Evolutionary conservation across 1,140 invertebrate species (phyloP), one percentile per base, ranked within the genome.

Genomic region (Zaprionus ghesquierei): DNA sequence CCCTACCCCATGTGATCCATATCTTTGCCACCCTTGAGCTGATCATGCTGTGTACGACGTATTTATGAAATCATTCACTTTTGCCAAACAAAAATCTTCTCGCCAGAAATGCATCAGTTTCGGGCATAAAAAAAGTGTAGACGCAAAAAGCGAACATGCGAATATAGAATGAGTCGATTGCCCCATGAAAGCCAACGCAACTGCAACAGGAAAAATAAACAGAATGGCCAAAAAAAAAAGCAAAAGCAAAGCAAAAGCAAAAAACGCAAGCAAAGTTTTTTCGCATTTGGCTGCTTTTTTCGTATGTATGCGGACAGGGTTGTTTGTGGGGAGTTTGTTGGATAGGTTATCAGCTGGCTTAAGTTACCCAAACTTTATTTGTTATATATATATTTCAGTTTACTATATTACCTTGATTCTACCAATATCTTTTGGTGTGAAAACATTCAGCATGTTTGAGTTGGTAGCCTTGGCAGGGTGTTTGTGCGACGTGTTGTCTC

Each of bases 141-240:
- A 20, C 33, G 69, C 49, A 65, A 74, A 64, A 69, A 51, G 44
- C 49, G 27, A 29, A 31, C 10, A 35, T 38, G 44, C 27, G 13
- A 27, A 60, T 22, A 20, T 41, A 49, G n/a, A 15, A 55, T 29
- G 44, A 64, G 53, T 41, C 22, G 35, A 50, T 23, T 64, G 81
- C 64, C 60, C 69, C 75, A 81, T 81, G 78, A 58, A 69, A 33
- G 38, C 25, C 56, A 84, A 80, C 76, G 81, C 81, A 86, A 46
- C 62, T 31, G 53, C 69, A 44, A 70, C 64, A 77, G 75, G 64
- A 75, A 63, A 63, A 66, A 46, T 29, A 49, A 18, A 69, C 51
- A 69, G 65, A 53, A n/a, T 20, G 59, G 46, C 46, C 35, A 51
- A 51, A 51, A 55, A 68, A 70, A 66, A 81, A 64, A 77, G 53